phyloP scores from a whole-genome alignment of 2,113 vertebrate genomes.

The Nothobranchius furzeri region DNA sequence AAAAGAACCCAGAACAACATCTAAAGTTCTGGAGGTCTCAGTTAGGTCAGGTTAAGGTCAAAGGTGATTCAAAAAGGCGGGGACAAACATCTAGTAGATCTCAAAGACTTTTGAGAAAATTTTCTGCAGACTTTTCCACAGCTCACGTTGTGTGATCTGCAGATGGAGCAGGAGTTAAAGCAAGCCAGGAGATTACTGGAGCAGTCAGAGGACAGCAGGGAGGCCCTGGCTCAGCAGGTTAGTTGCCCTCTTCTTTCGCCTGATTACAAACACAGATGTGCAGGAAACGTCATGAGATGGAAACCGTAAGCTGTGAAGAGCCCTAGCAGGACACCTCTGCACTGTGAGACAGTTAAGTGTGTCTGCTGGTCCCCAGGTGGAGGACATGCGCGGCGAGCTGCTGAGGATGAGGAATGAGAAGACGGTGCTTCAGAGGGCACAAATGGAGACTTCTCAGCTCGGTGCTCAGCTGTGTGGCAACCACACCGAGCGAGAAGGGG shows the following conservation, averaged over 20 bases:
- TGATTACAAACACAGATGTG: slow-evolving; percentile 12
- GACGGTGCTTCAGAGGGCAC: slow-evolving; percentile 76
- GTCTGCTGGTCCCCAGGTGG: slow-evolving; percentile 77
- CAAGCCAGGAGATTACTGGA: slow-evolving; percentile 78
- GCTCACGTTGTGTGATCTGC: not conserved
- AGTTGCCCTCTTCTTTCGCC: slow-evolving; percentile 23
- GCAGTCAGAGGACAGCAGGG: slow-evolving; percentile 86
- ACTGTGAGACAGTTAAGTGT: slow-evolving; percentile 11
- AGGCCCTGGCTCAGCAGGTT: slow-evolving; percentile 88
- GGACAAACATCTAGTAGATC: too few relatives aligned
- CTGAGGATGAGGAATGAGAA: slow-evolving; percentile 81
- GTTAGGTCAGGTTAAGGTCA: too few relatives aligned
- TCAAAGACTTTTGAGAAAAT: too few relatives aligned
- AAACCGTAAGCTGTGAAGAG: not conserved
- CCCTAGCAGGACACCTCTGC: not conserved
- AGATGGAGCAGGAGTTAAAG: slow-evolving; percentile 86
- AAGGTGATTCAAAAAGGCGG: too few relatives aligned
- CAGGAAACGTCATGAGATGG: slow-evolving; percentile 9
- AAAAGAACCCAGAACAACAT: too few relatives aligned
- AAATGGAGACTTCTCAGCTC: slow-evolving; percentile 72
- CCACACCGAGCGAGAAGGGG: slow-evolving; percentile 68
- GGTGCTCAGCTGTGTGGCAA: slow-evolving; percentile 61
- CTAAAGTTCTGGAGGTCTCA: too few relatives aligned
- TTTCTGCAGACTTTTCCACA: too few relatives aligned
- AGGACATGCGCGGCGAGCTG: slow-evolving; percentile 85